Evolutionary conservation across 2,888 invertebrate genomes (phyloP).

Genomic region (Tenthredo scrophulariae): DNA sequence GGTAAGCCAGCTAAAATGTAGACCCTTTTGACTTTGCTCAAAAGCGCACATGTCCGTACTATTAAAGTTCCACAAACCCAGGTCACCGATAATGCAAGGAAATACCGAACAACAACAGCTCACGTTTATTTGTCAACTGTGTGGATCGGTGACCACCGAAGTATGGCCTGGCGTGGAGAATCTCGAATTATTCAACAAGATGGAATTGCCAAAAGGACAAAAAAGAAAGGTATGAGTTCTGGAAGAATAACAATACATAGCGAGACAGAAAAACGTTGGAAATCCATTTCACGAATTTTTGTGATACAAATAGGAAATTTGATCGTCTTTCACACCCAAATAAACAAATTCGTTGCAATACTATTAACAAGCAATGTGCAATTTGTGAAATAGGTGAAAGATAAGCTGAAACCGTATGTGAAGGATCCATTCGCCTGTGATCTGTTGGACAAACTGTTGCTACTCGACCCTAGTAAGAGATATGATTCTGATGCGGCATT

Average conservation of each 20-base stretch:
- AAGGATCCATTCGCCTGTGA: constrained; percentile 96
- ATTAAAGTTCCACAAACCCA: constrained; percentile 51
- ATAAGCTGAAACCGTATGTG: constrained; percentile 92
- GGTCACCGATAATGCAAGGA: constrained; percentile 96
- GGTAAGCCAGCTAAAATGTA: constrained; percentile 71
- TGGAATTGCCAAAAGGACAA: constrained; percentile 93
- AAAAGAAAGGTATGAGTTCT: constrained; percentile 85
- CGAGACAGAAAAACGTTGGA: neutral
- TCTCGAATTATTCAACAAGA: constrained; percentile 92
- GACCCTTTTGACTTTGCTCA: neutral
- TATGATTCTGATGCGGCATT: constrained; percentile 94
- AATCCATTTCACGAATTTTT: constrained; percentile 28
- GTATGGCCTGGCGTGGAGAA: constrained; percentile 97
- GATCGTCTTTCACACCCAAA: neutral
- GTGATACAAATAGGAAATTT: neutral
- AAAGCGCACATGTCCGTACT: neutral
- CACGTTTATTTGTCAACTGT: constrained; percentile 95
- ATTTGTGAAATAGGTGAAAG: constrained; percentile 82
- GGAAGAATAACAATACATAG: neutral
- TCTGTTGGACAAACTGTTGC: constrained; percentile 93
- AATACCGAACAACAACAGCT: constrained; percentile 98
- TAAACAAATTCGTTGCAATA: neutral
- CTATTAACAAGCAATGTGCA: neutral
- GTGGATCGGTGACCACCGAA: constrained; percentile 96
- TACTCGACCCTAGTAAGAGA: constrained; percentile 94